phyloP scores from a whole-genome alignment of 2,797 vertebrate species.

The Allochrocebus solatus region DNA sequence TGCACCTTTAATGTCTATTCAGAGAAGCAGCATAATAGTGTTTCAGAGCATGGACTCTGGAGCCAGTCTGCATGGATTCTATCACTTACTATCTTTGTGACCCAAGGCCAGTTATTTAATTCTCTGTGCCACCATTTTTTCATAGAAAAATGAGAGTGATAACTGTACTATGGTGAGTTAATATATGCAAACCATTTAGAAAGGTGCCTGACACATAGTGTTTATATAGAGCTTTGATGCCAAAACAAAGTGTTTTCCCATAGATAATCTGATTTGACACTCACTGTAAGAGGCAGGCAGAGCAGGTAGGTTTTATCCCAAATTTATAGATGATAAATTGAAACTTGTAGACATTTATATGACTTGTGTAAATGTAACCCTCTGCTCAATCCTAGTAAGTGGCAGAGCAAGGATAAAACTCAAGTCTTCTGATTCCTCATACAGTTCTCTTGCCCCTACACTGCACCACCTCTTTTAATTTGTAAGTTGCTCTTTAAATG shows the following conservation, averaged over 20 bases:
- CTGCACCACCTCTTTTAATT: not conserved
- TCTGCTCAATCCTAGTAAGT: not conserved
- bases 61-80: not conserved
- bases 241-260: slow-evolving; percentile 32
- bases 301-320: not conserved
- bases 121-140: slow-evolving; percentile 22
- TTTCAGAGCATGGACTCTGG: not conserved
- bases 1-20: not conserved
- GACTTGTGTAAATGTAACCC: not conserved
- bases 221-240: slow-evolving; percentile 23
- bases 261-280: slow-evolving; percentile 29
- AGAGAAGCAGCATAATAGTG: not conserved
- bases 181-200: slow-evolving; percentile 26
- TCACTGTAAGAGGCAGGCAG: not conserved
- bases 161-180: not conserved
- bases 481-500: slow-evolving; percentile 43
- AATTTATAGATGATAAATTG: slow-evolving; percentile 41
- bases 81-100: slow-evolving; percentile 3
- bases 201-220: not conserved
- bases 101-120: not conserved
- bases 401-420: not conserved
- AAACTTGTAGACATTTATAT: slow-evolving; percentile 24
- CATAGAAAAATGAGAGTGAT: slow-evolving; percentile 11
- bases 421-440: not conserved
- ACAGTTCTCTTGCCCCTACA: not conserved